Base-by-base conservation (phyloP, 2,888 invertebrate species). In the Arge pagana region DNA sequence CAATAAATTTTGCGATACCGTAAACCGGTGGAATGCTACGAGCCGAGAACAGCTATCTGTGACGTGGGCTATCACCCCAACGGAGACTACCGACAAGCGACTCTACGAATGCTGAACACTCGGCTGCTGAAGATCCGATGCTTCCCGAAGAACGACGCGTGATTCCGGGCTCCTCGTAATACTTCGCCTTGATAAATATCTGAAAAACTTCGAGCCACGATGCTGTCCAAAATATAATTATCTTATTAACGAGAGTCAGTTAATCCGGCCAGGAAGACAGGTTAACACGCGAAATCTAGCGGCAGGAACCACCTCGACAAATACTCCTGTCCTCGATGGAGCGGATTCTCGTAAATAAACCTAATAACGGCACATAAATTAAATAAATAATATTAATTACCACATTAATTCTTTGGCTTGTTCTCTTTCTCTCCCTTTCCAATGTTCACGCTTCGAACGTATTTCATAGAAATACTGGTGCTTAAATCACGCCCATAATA, bases 341-440 rank as follows among this genome's bases (percentile, higher is more conserved):
- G 37, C 19, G 28, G 37, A 16, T 36, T 35, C 42, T 35, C 33
- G 42, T 43, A 51, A 51, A 36, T 51, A 51, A 43, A 26, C 13
- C 42, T 51, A 51, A 51, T 51, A 51, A 41, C 33, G 33, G n/a
- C 18, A 26, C 31, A 24, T 35, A 41, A 51, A 41, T 51, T 41
- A 35, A 43, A 51, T 51, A 43, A 51, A 51, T 51, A 51, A 51
- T 35, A 24, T 43, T 51, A 43, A 51, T 51, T 42, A 28, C 50
- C 43, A 24, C 43, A 51, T 51, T 24, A 43, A 51, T 51, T 51
- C 28, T 18, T 42, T 35, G 21, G 21, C 16, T 19, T 39, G 39
- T 18, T 39, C 1, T 39, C 13, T 8, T 15, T 19, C 39, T 7
- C 33, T 35, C 43, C 33, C 13, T 35, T 21, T 41, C 23, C 35